Percentiles rank a stretch among this genome's conserved stretches.
Conservation (phyloP, 2,888 invertebrate species). For the Scrobipalpa costella region DNA sequence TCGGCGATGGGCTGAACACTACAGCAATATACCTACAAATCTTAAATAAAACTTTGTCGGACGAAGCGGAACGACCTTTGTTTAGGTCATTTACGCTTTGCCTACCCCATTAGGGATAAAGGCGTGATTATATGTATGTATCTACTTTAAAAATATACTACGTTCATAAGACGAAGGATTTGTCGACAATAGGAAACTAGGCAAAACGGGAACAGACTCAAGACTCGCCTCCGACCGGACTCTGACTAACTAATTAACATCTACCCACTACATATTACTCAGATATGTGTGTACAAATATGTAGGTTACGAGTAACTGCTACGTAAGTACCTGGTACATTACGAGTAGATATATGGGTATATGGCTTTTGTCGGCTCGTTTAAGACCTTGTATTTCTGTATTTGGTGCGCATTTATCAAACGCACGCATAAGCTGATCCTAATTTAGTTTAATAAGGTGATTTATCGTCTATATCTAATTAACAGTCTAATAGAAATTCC, state of each 20-base stretch:
- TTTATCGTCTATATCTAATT: not conserved
- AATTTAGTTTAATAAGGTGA: conserved; percentile 2
- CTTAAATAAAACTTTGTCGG: no score
- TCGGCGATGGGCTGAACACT: no score
- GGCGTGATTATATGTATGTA: no score
- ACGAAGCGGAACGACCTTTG: no score
- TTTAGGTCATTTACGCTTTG: no score
- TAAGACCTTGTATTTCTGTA: not conserved
- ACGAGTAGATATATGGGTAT: not conserved
- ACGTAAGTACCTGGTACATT: not conserved
- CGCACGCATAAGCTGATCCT: not conserved
- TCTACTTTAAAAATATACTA: no score
- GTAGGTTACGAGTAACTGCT: conserved; percentile 16
- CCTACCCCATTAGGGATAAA: no score
- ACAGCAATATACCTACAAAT: no score
- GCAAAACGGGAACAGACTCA: not conserved
- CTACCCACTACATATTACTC: conserved; percentile 25
- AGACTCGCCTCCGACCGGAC: conserved; percentile 31
- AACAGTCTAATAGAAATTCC: not conserved
- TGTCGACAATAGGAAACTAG: not conserved
- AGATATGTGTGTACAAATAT: conserved; percentile 15
- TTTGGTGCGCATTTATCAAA: conserved; percentile 2
- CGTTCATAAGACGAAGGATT: not conserved
- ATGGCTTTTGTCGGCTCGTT: not conserved
- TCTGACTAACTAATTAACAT: conserved; percentile 40